A percentile compares a stretch with the other conserved stretches of the same genome.
phyloP scores from a whole-genome alignment of 2,888 invertebrate genomes.

The Sicus ferrugineus region DNA sequence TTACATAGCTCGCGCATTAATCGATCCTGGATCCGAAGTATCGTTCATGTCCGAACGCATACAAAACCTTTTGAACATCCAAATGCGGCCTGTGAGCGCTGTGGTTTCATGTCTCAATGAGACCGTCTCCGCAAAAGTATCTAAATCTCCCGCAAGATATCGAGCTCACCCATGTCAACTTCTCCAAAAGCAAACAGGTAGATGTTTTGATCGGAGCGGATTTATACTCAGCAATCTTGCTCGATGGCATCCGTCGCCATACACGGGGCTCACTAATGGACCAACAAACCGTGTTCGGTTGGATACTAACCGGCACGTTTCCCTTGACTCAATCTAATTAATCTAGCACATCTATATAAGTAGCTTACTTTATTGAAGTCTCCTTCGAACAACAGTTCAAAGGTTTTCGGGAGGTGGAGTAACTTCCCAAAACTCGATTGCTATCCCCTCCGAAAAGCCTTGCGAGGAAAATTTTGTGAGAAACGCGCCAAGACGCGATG shows the following conservation, averaged over 20 bases:
- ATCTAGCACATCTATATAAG: neutral
- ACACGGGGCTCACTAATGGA: conserved; percentile 19
- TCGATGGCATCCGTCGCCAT: conserved; percentile 10
- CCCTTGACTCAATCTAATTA: neutral
- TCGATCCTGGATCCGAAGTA: too few species aligned
- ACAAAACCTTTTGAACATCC: too few species aligned
- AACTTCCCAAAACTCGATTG: neutral
- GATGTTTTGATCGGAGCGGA: conserved; percentile 7
- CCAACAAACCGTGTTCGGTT: conserved; percentile 36
- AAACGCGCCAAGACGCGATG: neutral
- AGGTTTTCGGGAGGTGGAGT: neutral
- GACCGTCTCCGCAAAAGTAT: too few species aligned
- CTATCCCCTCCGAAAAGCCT: neutral
- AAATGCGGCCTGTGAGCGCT: too few species aligned
- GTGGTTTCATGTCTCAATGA: too few species aligned
- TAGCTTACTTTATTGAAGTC: conserved; percentile 15
- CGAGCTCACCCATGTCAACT: too few species aligned
- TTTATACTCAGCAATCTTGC: neutral
- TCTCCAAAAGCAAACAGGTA: conserved; percentile 8
- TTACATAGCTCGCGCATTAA: too few species aligned
- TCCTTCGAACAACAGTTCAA: neutral
- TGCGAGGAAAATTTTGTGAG: neutral
- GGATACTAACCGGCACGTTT: conserved; percentile 37
- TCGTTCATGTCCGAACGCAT: too few species aligned
- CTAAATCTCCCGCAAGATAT: too few species aligned